A percentile compares a stretch with the other conserved stretches of the same genome.
Conservation (phyloP, 1,140 invertebrate genomes). For the Drosophila teissieri region DNA sequence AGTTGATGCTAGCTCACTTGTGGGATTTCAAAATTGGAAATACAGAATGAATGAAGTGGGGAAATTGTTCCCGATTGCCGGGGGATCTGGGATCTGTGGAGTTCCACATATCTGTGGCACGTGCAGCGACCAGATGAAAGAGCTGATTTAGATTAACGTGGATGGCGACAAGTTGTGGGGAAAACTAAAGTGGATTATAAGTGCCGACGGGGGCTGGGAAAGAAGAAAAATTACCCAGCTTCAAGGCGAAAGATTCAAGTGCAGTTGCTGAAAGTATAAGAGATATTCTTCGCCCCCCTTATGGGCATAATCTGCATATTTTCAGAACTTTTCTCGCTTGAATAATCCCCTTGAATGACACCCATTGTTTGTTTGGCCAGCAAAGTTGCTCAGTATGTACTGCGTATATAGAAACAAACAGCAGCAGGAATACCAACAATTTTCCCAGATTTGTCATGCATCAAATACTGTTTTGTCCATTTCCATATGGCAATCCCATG, state of each 20-base stretch:
- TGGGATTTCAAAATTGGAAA: constrained; percentile 36
- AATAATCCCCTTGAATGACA: constrained; percentile 23
- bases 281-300: not conserved
- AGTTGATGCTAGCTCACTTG: constrained; percentile 21
- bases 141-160: constrained; percentile 64
- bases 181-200: constrained; percentile 33
- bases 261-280: not conserved
- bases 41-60: constrained; percentile 7
- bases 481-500: constrained; percentile 37
- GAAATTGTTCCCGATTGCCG: constrained; percentile 15
- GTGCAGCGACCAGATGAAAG: constrained; percentile 33
- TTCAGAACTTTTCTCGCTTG: constrained; percentile 21
- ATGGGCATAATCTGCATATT: constrained; percentile 23
- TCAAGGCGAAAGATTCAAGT: not conserved
- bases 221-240: constrained; percentile 6
- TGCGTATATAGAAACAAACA: not conserved
- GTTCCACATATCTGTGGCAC: constrained; percentile 44
- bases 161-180: constrained; percentile 35
- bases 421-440: constrained; percentile 24
- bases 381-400: constrained; percentile 21
- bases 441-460: constrained; percentile 66
- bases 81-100: not conserved
- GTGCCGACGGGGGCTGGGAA: not conserved
- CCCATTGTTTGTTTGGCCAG: constrained; percentile 28
- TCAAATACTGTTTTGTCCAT: constrained; percentile 61